phyloP scores from a whole-genome alignment of 2,113 vertebrate genomes.

The Osmerus eperlanus region DNA sequence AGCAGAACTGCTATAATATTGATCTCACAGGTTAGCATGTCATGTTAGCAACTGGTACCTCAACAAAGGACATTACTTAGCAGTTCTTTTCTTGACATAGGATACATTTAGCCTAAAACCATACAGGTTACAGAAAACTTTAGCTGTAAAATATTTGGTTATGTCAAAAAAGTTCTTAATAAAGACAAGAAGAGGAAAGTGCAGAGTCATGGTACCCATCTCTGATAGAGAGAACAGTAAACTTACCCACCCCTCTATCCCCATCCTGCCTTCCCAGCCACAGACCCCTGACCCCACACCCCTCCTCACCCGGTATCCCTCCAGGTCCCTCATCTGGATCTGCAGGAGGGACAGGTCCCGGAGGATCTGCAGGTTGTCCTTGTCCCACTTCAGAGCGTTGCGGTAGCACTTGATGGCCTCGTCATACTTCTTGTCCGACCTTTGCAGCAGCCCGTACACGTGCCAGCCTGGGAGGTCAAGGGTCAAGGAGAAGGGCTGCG shows the following conservation, averaged over 20 bases:
- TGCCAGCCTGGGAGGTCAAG: conserved; percentile 81
- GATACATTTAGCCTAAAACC: too few species aligned
- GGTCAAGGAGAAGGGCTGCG: conserved; percentile 68
- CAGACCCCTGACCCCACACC: neutral
- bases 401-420: conserved; percentile 98
- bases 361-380: conserved; percentile 96
- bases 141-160: neutral
- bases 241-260: too few species aligned
- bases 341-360: conserved; percentile 92
- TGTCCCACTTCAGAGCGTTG: conserved; percentile 96
- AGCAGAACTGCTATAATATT: neutral
- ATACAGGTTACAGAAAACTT: too few species aligned
- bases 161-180: neutral
- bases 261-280: neutral
- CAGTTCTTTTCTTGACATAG: too few species aligned
- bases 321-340: conserved; percentile 96
- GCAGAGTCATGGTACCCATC: conserved; percentile 32
- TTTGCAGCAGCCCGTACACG: conserved; percentile 91
- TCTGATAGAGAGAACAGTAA: neutral
- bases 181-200: neutral
- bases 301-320: conserved; percentile 85
- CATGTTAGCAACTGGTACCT: neutral
- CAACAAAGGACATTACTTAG: too few species aligned
- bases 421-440: conserved; percentile 95
- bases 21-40: too few species aligned